A percentile compares a stretch with the other conserved stretches of the same genome.
These are phyloP conservation scores for Tethea ocularis DNA, from an alignment of 2,888 invertebrate genomes.

Conservation along the genomic window DNA sequence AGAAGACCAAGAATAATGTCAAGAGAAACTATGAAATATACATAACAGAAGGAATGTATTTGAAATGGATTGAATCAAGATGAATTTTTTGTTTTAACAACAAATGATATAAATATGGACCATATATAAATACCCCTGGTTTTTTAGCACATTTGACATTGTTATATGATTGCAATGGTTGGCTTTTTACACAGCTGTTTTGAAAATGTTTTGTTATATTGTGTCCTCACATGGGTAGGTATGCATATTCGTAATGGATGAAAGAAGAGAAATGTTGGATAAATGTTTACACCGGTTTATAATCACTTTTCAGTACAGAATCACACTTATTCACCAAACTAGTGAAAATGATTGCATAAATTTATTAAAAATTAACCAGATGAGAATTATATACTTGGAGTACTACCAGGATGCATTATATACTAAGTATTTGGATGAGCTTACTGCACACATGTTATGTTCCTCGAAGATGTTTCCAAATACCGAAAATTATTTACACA, in stretches of 20 bases:
- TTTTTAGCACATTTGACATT: conserved; percentile 43
- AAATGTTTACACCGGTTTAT: conserved; percentile 73
- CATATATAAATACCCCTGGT: conserved; percentile 47
- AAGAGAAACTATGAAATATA: conserved; percentile 4
- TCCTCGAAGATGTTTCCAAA: conserved; percentile 49
- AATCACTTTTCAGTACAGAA: conserved; percentile 78
- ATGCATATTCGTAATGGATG: conserved; percentile 53
- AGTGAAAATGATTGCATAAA: conserved; percentile 25
- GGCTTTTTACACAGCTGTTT: conserved; percentile 42
- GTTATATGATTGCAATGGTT: conserved; percentile 28
- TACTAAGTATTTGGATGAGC: conserved; percentile 44
- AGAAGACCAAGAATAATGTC: not conserved
- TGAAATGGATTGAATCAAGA: conserved; percentile 18
- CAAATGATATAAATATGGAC: conserved; percentile 19
- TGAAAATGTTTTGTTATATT: conserved; percentile 34
- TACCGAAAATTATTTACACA: conserved; percentile 54
- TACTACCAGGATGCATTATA: conserved; percentile 30
- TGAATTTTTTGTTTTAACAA: conserved; percentile 13
- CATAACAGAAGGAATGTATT: conserved; percentile 17
- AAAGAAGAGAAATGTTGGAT: conserved; percentile 45
- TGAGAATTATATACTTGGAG: conserved; percentile 35
- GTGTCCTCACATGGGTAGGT: conserved; percentile 52
- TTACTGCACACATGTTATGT: conserved; percentile 37
- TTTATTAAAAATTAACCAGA: conserved; percentile 28
- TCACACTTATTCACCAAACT: conserved; percentile 67